Evolutionary conservation across 2,888 invertebrate species (phyloP).

Genomic region (Drosophila nr. perissopoda): DNA sequence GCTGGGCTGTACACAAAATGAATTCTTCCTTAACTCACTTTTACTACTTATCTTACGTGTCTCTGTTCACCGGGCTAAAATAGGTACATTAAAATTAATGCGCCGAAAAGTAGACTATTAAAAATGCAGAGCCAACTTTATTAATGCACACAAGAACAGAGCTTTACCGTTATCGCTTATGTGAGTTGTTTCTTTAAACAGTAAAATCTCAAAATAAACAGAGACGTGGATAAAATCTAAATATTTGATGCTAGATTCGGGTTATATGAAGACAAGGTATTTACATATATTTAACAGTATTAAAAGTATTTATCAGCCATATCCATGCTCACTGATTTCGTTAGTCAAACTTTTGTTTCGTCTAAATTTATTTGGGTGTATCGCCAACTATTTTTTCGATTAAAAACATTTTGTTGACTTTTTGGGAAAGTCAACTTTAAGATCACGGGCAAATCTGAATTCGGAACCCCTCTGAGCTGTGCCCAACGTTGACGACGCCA

Average conservation of each 20-base stretch:
- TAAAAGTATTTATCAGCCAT: background rate
- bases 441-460: background rate
- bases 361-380: background rate
- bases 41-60: too few species aligned
- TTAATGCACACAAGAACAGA: constrained; percentile 48
- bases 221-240: constrained; percentile 17
- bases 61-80: constrained; percentile 12
- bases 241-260: background rate
- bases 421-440: background rate
- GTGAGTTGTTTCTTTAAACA: constrained; percentile 48
- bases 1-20: background rate
- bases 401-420: background rate
- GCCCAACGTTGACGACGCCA: constrained; percentile 40
- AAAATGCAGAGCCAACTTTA: constrained; percentile 70
- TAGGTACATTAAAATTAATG: constrained; percentile 72
- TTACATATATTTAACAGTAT: background rate
- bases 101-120: constrained; percentile 75
- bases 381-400: background rate
- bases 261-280: background rate
- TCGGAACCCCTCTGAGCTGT: constrained; percentile 5
- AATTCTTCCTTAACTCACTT: background rate
- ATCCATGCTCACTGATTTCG: background rate
- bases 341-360: background rate
- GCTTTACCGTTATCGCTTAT: constrained; percentile 25
- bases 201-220: constrained; percentile 20